These are phyloP conservation scores for Characodon lateralis DNA, from an alignment of 2,797 vertebrate species.

Conservation along the genomic window DNA sequence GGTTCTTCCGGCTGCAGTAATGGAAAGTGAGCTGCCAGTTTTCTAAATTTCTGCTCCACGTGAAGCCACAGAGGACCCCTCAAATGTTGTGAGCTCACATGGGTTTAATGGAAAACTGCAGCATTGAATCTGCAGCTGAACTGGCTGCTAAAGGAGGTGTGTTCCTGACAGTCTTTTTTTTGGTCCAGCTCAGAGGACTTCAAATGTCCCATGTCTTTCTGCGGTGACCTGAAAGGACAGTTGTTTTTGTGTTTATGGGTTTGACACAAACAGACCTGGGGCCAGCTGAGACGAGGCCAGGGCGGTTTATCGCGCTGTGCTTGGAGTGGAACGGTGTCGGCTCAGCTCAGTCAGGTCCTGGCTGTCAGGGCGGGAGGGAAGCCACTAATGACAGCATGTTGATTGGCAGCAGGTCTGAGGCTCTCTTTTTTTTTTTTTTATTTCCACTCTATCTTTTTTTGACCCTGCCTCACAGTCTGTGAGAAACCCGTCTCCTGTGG, in stretches of 20 bases:
- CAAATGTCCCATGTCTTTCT: constrained; percentile 67
- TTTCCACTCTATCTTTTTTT: constrained; percentile 45
- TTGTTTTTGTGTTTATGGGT: constrained; percentile 51
- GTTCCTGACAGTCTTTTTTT: constrained; percentile 37
- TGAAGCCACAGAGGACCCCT: constrained; percentile 55
- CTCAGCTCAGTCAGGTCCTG: constrained; percentile 56
- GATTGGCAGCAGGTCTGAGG: constrained; percentile 61
- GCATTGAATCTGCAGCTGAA: constrained; percentile 8
- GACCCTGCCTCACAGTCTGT: constrained; percentile 57
- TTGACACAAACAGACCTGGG: constrained; percentile 41
- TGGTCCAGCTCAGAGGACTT: constrained; percentile 33
- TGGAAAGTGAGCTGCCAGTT: constrained; percentile 67
- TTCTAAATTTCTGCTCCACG: constrained; percentile 46
- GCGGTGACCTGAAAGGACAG: constrained; percentile 57
- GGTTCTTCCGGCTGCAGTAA: constrained; percentile 64
- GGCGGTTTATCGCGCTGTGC: constrained; percentile 2
- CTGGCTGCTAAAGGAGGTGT: constrained; percentile 32
- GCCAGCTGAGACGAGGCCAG: constrained; percentile 39
- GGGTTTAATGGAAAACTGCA: constrained; percentile 49
- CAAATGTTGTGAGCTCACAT: constrained; percentile 37
- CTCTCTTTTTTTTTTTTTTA: constrained; percentile 29
- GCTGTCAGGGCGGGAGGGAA: constrained; percentile 46
- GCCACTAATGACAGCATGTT: constrained; percentile 71
- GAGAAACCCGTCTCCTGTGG: constrained; percentile 72
- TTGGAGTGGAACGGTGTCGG: constrained; percentile 38